Percentiles rank a stretch among this genome's conserved stretches.
Evolutionary conservation across 2,888 invertebrate species (phyloP).

Genomic region (Slavum lentiscoides): DNA sequence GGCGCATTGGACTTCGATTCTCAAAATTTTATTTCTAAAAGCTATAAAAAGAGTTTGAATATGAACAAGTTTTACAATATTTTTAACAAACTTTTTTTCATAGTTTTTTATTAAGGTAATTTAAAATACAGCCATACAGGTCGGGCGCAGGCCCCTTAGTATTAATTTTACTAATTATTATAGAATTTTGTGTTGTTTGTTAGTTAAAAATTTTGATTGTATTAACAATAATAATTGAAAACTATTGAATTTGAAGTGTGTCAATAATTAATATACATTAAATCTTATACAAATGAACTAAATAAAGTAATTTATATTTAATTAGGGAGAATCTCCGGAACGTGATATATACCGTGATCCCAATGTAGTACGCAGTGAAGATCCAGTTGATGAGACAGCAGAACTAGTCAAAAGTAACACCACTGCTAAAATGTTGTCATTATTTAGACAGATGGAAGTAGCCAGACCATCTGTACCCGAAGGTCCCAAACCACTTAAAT

Average conservation of each 20-base stretch:
- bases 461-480: slow-evolving; percentile 64
- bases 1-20: too few species aligned
- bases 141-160: too few species aligned
- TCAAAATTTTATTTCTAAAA: too few species aligned
- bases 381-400: slow-evolving; percentile 60
- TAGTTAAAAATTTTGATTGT: background rate
- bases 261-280: too few species aligned
- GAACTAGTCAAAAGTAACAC: slow-evolving; percentile 70
- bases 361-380: slow-evolving; percentile 68
- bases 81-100: too few species aligned
- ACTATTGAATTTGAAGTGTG: too few species aligned
- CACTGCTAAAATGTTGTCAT: slow-evolving; percentile 82
- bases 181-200: background rate
- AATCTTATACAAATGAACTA: too few species aligned
- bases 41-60: too few species aligned
- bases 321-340: slow-evolving; percentile 70
- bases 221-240: background rate
- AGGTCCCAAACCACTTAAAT: slow-evolving; percentile 81
- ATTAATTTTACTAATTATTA: background rate
- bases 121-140: too few species aligned
- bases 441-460: slow-evolving; percentile 88
- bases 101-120: too few species aligned
- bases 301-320: background rate
- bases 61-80: too few species aligned
- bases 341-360: slow-evolving; percentile 75